Evolutionary conservation across 2,113 vertebrate genomes (phyloP), one percentile per base, ranked within the genome.

Genomic region (Rhadina sibilatrix): DNA sequence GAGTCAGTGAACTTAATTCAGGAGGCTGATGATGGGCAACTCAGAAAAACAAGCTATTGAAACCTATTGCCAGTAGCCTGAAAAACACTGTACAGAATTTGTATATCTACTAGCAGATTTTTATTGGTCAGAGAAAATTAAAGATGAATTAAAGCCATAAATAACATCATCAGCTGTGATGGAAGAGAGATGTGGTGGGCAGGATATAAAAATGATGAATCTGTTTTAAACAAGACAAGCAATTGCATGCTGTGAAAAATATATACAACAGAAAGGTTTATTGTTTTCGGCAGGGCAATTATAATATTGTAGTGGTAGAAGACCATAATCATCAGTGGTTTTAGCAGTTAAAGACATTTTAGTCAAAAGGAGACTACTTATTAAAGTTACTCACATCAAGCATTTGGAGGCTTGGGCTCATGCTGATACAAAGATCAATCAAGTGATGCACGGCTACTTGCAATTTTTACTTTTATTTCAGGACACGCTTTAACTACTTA

Each of bases 361-460:
- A 93, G 72, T 89, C 64, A 91, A 89, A 96, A 92, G 56, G 5
- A 81, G 31, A 49, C 69, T 94, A 87, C 72, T 89, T 80, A 81
- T 46, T 94, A 75, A 89, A 91, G 89, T 92, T 94, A 94, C 72
- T 94, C 68, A 76, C 72, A 95, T 89, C 42, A 96, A 90, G 74
- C 91, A 94, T 90, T 94, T 83, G 84, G 72, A 93, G 88, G 80
- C 94, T 50, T 77, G 82, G 60, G 93, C 70, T 93, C 83, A 74
- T 60, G 92, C 90, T 95, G 82, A 83, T 93, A 96, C 28, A 92
- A 89, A 94, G 75, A 94, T 96, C 92, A 94, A 93, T 90, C 76
- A 92, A 96, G 83, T 31, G 68, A 93, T 90, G 60, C 59, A 90
- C 66, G 81, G 69, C 30, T 74, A 93, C 54, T 81, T 42, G 15